These are phyloP conservation scores for Idaea aversata DNA, from an alignment of 2,888 invertebrate genomes.

Conservation along the genomic window DNA sequence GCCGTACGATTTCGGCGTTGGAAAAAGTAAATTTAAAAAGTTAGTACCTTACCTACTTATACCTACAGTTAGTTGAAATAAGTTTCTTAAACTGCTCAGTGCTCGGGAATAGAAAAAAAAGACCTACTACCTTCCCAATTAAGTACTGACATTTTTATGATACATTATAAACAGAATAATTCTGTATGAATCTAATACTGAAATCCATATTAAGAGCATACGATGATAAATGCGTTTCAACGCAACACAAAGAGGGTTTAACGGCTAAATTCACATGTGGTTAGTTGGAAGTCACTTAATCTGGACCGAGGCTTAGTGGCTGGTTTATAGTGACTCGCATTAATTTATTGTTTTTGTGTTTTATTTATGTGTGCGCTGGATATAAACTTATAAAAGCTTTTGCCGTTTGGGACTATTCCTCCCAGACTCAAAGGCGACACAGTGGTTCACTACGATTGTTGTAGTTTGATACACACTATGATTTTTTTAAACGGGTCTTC, in stretches of 20 bases:
- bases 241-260: constrained; percentile 42
- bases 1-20: too few relatives aligned
- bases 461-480: background rate
- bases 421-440: constrained; percentile 27
- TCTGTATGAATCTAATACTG: background rate
- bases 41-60: too few relatives aligned
- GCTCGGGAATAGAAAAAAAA: too few relatives aligned
- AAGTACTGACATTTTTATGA: too few relatives aligned
- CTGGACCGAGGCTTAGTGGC: constrained; percentile 52
- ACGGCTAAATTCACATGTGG: constrained; percentile 54
- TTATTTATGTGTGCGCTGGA: constrained; percentile 45
- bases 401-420: constrained; percentile 34
- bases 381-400: constrained; percentile 51
- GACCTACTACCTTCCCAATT: too few relatives aligned
- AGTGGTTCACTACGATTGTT: background rate
- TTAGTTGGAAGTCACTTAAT: constrained; percentile 53
- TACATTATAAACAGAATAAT: too few relatives aligned
- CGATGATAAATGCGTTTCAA: constrained; percentile 37
- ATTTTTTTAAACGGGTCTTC: too few relatives aligned
- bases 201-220: constrained; percentile 24
- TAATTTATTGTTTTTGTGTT: constrained; percentile 66
- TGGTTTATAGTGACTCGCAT: constrained; percentile 50
- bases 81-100: too few relatives aligned
- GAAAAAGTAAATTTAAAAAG: too few relatives aligned
- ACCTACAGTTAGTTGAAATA: too few relatives aligned